Evolutionary conservation across 2,888 invertebrate genomes (phyloP), one percentile per base, ranked within the genome.

Genomic region (Erebia ligea): DNA sequence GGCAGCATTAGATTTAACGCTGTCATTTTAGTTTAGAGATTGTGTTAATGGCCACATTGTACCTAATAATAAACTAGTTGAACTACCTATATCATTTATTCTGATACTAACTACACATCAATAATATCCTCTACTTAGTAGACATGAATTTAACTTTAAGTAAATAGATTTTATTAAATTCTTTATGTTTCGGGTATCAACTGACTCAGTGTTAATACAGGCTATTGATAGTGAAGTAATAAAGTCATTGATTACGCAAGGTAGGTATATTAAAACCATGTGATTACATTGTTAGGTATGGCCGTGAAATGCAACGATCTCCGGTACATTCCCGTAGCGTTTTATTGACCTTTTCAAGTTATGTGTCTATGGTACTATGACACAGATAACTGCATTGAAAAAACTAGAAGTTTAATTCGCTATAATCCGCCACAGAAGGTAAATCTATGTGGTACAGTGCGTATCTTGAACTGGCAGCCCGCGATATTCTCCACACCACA

Each of bases 181-280:
- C 58, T 63, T 40, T 57, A 21, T 34, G 59, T 59, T 64, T 71
- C 64, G 57, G 61, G 68, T 64, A 34, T 15, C 34, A 52, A 52
- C 67, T 72, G 72, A 72, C n/a, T 72, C 70, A 72, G 40, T 62
- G 11, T 15, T 57, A 56, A 21, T 21, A 34, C 6, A 21, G 56
- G 56, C 54, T 5, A 57, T 61, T 48, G 40, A 61, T 66, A 66
- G 64, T 70, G 67, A 64, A 57, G 56, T 73, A 68, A 73, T 70
- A 45, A 50, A 72, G 54, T 65, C 57, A 69, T 69, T 69, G 50
- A 73, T 73, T 73, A 70, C 70, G 68, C 70, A 73, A 73, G 42
- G 15, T 19, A 73, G 42, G 15, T 19, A n/a, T 21, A 45, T 0
- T 11, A 56, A n/a, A n/a, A 11, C 52, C 25, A 15, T 58, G 48